Percentiles rank a stretch among this genome's conserved stretches.
Conservation (phyloP, 2,113 vertebrate genomes). For the Brachypodius melanocephalos region DNA sequence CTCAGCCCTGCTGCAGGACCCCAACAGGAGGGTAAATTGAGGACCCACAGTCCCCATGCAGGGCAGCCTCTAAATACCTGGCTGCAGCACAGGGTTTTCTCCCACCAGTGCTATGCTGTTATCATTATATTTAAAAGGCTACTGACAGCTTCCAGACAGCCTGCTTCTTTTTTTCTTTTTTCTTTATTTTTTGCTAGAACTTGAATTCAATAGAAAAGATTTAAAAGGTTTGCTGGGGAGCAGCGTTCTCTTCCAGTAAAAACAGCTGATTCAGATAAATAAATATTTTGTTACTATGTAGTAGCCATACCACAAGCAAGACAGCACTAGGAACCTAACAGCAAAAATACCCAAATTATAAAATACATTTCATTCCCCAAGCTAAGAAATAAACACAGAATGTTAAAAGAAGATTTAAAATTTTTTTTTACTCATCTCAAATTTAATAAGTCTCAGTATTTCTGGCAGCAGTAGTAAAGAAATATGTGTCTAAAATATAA, state of each 20-base stretch:
- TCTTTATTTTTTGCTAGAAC: background rate
- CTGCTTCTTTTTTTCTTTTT: background rate
- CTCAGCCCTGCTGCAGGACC: background rate
- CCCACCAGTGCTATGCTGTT: fast-evolving
- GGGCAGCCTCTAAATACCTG: background rate
- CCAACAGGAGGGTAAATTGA: background rate
- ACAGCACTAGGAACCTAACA: background rate
- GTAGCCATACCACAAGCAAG: background rate
- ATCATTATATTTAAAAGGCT: background rate
- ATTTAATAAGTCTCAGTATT: background rate
- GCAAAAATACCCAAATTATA: background rate
- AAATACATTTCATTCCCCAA: background rate
- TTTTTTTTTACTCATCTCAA: background rate
- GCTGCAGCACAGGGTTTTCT: background rate
- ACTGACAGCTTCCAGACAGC: background rate
- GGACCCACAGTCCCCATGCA: fast-evolving
- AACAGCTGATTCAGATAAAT: background rate
- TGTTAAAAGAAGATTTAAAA: background rate
- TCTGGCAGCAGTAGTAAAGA: background rate
- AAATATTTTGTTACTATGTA: background rate
- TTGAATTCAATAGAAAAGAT: background rate
- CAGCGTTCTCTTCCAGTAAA: background rate
- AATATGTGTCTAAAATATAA: background rate
- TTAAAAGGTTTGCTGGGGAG: background rate
- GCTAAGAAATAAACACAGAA: background rate